phyloP scores from a whole-genome alignment of 2,113 vertebrate species.

The Phaethornis superciliosus region DNA sequence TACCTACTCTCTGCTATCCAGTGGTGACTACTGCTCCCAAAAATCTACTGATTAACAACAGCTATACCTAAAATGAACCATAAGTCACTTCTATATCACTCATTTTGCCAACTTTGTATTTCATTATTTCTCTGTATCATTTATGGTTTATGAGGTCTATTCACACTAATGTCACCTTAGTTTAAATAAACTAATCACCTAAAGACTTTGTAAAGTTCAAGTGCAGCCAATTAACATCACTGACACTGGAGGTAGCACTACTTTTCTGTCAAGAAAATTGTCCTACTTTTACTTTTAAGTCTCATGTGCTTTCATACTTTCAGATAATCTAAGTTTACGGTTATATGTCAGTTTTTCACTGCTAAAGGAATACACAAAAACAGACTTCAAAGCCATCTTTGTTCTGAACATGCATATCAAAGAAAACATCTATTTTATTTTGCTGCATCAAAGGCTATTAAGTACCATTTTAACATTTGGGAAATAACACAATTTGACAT shows the following conservation, averaged over 20 bases:
- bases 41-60: neutral
- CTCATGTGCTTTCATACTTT: constrained; percentile 27
- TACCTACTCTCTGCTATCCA: neutral
- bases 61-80: neutral
- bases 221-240: constrained; percentile 14
- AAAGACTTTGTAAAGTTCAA: constrained; percentile 9
- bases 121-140: neutral
- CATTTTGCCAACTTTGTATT: neutral
- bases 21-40: neutral
- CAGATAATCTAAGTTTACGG: constrained; percentile 10
- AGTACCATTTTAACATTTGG: constrained; percentile 76
- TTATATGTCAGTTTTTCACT: constrained; percentile 26
- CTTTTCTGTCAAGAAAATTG: constrained; percentile 20
- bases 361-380: constrained; percentile 46
- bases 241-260: neutral
- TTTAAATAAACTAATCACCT: neutral
- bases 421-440: constrained; percentile 73
- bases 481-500: constrained; percentile 76
- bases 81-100: neutral
- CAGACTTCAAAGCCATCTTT: constrained; percentile 59
- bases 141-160: neutral
- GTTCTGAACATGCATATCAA: constrained; percentile 64
- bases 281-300: constrained; percentile 56
- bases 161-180: neutral
- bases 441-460: constrained; percentile 77